Percentiles rank a stretch among this genome's conserved stretches.
phyloP scores from a whole-genome alignment of 92 coral and sea anemone genomes.

The Heteractis magnifica region DNA sequence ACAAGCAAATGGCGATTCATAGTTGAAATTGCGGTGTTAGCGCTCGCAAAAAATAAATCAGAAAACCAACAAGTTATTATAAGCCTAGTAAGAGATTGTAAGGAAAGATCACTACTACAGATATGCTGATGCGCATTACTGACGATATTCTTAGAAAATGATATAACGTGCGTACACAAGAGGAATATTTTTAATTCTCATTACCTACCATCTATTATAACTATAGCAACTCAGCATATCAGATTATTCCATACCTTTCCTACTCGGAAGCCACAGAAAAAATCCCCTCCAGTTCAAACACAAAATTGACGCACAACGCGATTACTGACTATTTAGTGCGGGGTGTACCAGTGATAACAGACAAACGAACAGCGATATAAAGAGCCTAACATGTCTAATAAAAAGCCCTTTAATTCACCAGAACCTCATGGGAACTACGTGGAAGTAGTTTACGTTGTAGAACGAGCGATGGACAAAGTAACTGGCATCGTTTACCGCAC shows the following conservation, averaged over 20 bases:
- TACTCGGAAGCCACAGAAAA: neutral
- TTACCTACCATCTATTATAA: neutral
- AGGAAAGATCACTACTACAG: too few species aligned
- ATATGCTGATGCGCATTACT: neutral
- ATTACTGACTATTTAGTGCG: neutral
- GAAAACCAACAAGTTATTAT: neutral
- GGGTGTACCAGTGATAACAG: neutral
- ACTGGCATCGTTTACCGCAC: neutral
- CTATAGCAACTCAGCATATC: too few species aligned
- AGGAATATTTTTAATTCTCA: neutral
- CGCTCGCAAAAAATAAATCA: neutral
- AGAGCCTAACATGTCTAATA: neutral
- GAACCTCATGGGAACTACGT: neutral
- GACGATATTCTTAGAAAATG: neutral
- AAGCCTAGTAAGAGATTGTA: neutral
- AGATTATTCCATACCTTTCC: too few species aligned
- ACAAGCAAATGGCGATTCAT: too few species aligned
- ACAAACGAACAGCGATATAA: neutral
- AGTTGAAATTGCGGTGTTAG: neutral
- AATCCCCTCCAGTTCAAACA: neutral
- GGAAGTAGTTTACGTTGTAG: slow-evolving; percentile 2
- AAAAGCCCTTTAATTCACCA: neutral
- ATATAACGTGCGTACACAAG: neutral
- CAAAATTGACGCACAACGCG: neutral
- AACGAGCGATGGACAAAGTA: neutral